Evolutionary conservation across 2,113 vertebrate species (phyloP).

Genomic region (Rhipidura dahli): DNA sequence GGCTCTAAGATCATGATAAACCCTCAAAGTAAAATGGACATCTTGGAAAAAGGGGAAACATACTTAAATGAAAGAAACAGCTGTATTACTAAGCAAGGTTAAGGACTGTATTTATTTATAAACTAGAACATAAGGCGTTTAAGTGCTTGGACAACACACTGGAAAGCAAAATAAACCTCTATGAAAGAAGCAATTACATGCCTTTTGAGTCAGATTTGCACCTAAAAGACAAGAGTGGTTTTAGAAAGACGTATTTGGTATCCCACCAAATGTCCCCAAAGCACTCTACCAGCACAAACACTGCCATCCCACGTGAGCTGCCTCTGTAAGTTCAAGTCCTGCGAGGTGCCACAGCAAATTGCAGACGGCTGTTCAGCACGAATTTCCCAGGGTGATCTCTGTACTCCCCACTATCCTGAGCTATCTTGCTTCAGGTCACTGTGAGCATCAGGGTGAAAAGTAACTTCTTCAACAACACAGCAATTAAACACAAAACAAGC

Average conservation of each 20-base stretch:
- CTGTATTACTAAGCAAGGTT: background rate
- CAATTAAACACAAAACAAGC: background rate
- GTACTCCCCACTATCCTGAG: background rate
- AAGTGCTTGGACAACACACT: background rate
- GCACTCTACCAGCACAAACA: background rate
- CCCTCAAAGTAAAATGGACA: background rate
- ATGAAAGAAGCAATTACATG: background rate
- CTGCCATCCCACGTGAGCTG: background rate
- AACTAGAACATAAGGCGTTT: background rate
- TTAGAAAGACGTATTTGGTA: background rate
- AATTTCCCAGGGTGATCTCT: background rate
- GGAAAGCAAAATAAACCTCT: slow-evolving; percentile 14
- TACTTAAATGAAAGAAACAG: background rate
- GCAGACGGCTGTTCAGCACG: background rate
- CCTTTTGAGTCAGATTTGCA: background rate
- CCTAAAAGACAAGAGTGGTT: background rate
- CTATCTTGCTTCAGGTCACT: background rate
- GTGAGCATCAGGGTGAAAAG: background rate
- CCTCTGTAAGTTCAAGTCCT: background rate
- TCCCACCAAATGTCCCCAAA: background rate
- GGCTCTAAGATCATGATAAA: background rate
- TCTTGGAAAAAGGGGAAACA: background rate
- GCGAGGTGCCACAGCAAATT: background rate
- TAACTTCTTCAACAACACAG: background rate
- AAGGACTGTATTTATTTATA: background rate